A percentile compares a stretch with the other conserved stretches of the same genome.
Evolutionary conservation across 1,140 invertebrate genomes (phyloP).

Genomic region (Meloidogyne hapla): DNA sequence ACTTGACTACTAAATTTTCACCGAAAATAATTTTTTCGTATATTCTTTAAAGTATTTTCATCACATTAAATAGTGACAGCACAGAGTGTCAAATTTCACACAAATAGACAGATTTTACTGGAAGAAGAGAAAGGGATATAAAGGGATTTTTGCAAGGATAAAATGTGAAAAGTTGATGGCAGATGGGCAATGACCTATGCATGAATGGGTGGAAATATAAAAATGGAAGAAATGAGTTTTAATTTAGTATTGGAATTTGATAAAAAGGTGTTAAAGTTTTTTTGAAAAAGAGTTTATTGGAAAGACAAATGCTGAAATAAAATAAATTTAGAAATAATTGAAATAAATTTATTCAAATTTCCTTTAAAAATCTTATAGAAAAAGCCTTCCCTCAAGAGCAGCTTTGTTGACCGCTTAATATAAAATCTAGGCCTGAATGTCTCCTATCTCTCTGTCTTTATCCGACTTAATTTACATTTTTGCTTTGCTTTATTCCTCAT

Average conservation of each 20-base stretch:
- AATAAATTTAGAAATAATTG: background rate
- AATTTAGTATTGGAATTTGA: background rate
- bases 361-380: too few relatives aligned
- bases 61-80: background rate
- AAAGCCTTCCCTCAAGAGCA: too few relatives aligned
- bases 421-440: background rate
- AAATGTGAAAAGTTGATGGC: background rate
- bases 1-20: background rate
- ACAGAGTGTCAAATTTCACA: constrained; percentile 3
- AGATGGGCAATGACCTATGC: constrained; percentile 6
- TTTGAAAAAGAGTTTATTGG: too few relatives aligned
- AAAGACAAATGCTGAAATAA: background rate
- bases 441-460: background rate
- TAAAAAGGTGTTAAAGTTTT: background rate
- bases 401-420: background rate
- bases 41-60: background rate
- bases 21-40: background rate
- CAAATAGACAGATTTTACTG: background rate
- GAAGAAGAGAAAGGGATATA: background rate
- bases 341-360: too few relatives aligned
- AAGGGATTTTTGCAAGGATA: background rate
- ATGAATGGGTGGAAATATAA: background rate
- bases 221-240: background rate
- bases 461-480: background rate
- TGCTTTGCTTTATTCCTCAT: background rate